Conservation (phyloP, 2,888 invertebrate species). For the Arrhopalites spinosus region DNA sequence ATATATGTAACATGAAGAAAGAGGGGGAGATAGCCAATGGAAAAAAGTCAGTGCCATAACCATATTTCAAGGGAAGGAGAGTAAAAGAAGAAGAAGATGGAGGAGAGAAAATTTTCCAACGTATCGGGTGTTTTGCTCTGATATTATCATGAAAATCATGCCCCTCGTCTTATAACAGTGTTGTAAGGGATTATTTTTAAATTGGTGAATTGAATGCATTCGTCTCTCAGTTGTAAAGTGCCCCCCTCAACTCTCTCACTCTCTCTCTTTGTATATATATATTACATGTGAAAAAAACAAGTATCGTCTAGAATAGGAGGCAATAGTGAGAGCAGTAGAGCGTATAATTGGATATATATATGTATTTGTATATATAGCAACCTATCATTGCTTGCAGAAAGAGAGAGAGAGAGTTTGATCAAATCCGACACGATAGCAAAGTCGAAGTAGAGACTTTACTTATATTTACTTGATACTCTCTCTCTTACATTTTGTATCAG, state of each 20-base stretch:
- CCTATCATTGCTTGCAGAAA: slow-evolving; percentile 51
- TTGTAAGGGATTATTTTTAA: slow-evolving; percentile 53
- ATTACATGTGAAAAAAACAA: neutral
- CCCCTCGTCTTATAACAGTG: slow-evolving; percentile 47
- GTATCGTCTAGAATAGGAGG: slow-evolving; percentile 48
- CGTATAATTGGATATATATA: slow-evolving; percentile 55
- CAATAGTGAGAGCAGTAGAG: slow-evolving; percentile 46
- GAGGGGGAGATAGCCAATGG: slow-evolving; percentile 11
- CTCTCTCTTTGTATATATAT: neutral
- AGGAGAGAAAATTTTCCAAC: slow-evolving; percentile 38
- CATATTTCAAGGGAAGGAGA: slow-evolving; percentile 31
- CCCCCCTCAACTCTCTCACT: neutral
- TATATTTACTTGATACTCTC: slow-evolving; percentile 6
- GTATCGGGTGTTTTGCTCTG: slow-evolving; percentile 47
- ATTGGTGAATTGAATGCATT: slow-evolving; percentile 51
- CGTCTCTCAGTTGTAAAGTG: slow-evolving; percentile 35
- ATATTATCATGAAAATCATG: slow-evolving; percentile 53
- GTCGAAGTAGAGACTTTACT: slow-evolving; percentile 28
- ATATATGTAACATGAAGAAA: too few relatives aligned
- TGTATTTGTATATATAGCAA: too few relatives aligned
- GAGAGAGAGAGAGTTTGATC: slow-evolving; percentile 53
- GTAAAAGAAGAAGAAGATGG: slow-evolving; percentile 7
- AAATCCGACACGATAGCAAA: slow-evolving; percentile 56
- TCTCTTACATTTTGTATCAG: neutral
- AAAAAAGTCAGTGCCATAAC: slow-evolving; percentile 35